Base-by-base conservation (phyloP, 2,797 vertebrate species). In the Fistularia commersonii region DNA sequence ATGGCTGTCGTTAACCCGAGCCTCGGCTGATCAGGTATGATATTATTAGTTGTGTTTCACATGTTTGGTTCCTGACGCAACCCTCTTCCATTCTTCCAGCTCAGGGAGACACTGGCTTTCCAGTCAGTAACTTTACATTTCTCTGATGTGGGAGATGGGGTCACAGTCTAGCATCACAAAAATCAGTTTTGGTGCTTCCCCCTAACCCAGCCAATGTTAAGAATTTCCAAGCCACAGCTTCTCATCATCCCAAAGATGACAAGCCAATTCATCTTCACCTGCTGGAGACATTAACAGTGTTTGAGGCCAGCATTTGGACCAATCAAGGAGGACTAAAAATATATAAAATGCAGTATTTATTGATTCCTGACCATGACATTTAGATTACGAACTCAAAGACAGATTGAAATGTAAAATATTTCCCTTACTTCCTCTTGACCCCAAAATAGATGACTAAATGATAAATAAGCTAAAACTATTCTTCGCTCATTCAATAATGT, bases 231-330 rank as follows among this genome's bases (percentile, higher is more conserved):
- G 82, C 68, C 68, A 68, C 50, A 69, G 73, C 54, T 55, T 72
- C 68, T 73, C 78, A 67, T 85, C 82, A 82, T 84, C 72, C 61
- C 48, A 10, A 51, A 66, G 77, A 72, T 87, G 84, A 87, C 85
- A 83, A 81, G 74, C 76, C 67, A 73, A 89, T 89, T 76, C 67
- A 85, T 87, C 84, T 80, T 81, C 57, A 79, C 73, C 79, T 78
- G 72, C 61, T 64, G 59, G 64, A 59, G 57, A 77, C 70, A 77
- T 80, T 83, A 61, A 66, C 73, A 64, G 61, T 15, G 50, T 71
- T 68, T 82, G 79, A 74, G 71, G 77, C 83, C 64, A 64, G 50
- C 54, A 66, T 7, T 66, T 48, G 72, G 67, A 85, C 87, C 79
- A 75, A 62, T 74, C 77, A 87, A 87, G 86, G 83, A 80, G 77